Base-by-base conservation (phyloP, 2,113 vertebrate genomes). In the Notiomystis cincta region DNA sequence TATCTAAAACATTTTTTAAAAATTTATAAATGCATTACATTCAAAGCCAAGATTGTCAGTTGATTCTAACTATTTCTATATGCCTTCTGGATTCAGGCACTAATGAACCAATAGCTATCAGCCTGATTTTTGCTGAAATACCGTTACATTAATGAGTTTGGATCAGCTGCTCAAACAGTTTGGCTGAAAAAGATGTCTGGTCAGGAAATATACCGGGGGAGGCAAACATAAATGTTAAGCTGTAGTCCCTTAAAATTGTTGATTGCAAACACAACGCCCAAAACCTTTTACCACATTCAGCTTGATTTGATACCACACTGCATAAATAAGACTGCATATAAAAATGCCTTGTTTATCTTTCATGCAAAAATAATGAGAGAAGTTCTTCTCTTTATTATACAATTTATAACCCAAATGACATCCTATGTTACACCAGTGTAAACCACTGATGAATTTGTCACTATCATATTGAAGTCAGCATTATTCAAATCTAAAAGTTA, bases 101-200 rank as follows among this genome's bases (percentile, higher is more conserved):
- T 92, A 95, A 96, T 87, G 83, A 96, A 96, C 81, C 93, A 93
- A 82, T 89, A 94, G 81, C 76, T 94, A 94, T 88, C 81, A 93
- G 75, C 57, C 81, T 54, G 72, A 84, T 81, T 96, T 96, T 75
- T 95, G 72, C 82, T 94, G 83, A 97, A 92, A 90, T 89, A 94
- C 65, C 94, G 79, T 71, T 94, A 92, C 70, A 66, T 93, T 95
- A 95, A 96, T 96, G 82, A 96, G 62, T 67, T 87, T 93, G 45
- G 69, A 96, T 96, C 86, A 96, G 91, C 82, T 95, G 89, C 56
- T 94, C 77, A 80, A 90, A 88, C 60, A 66, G 35, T 82, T 73
- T 81, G 88, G 60, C 69, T 86, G 79, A 73, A 91, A 93, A 89
- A 96, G 84, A 71, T 42, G 33, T 83, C 83, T 95, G 45, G 51